Conservation (phyloP, 2,888 invertebrate species). For the Dryomyza anilis region DNA sequence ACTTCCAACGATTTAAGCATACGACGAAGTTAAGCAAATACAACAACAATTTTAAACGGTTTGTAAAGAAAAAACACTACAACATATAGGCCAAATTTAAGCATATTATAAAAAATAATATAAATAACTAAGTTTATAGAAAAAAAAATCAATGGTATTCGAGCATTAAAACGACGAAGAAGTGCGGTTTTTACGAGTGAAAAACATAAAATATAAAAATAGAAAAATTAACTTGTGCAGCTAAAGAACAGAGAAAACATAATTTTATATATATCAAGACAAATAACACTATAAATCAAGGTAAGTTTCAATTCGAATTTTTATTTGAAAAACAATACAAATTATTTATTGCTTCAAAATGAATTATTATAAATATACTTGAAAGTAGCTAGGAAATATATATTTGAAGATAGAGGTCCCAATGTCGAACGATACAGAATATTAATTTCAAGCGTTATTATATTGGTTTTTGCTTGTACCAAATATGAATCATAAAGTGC, state of each 20-base stretch:
- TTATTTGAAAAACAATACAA: too few relatives aligned
- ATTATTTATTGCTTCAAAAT: too few relatives aligned
- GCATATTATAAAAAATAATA: background rate
- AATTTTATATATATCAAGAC: background rate
- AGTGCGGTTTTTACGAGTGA: background rate
- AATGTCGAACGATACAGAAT: too few relatives aligned
- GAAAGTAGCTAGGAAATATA: too few relatives aligned
- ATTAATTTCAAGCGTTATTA: too few relatives aligned
- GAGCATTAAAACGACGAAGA: too few relatives aligned
- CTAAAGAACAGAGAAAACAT: background rate
- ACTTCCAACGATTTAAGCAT: slow-evolving; percentile 59
- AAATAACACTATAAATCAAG: background rate
- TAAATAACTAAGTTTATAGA: slow-evolving; percentile 28
- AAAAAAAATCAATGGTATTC: too few relatives aligned
- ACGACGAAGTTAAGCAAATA: slow-evolving; percentile 53
- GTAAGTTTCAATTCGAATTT: too few relatives aligned
- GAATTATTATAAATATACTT: too few relatives aligned
- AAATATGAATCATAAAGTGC: too few relatives aligned
- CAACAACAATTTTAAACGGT: slow-evolving; percentile 27
- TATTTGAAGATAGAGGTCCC: too few relatives aligned
- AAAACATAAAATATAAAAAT: background rate
- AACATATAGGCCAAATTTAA: slow-evolving; percentile 35
- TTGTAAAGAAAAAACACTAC: background rate
- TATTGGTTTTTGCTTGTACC: too few relatives aligned
- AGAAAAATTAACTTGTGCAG: background rate